Base-by-base conservation (phyloP, 2,888 invertebrate genomes). In the Ophion costatus region DNA sequence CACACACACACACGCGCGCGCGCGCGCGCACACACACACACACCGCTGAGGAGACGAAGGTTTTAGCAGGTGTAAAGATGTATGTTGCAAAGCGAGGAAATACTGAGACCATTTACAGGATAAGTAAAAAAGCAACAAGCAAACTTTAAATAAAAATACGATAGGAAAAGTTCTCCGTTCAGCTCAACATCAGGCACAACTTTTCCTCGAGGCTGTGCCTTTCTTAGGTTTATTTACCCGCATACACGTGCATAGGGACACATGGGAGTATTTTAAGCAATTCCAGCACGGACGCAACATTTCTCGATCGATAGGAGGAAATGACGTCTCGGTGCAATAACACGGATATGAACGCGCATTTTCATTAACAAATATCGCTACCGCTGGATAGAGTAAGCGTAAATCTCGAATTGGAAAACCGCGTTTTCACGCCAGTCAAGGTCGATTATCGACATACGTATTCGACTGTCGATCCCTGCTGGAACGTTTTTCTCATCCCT, bases 31-130 rank as follows among this genome's bases (percentile, higher is more conserved):
- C n/a, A n/a, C n/a, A n/a, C 11, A 11, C 11, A 45, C 14, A 11
- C 2, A 45, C 11, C 59, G 17, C 33, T 70, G 56, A 64, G 63
- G 64, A 57, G 22, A 75, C 70, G 57, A 59, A 77, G 59, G 70
- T 76, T 76, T 70, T 56, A 24, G 63, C 69, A 75, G 76, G 75
- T 81, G 70, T 56, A 70, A 81, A 64, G 57, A 76, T 45, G 51
- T 29, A 57, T 76, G 70, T 57, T 51, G 42, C 70, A 63, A 70
- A 70, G 74, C 29, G 33, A 29, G 11, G 33, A 14, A 22, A 22
- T 29, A 70, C 61, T 56, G 42, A 64, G 38, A 81, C 22, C 56
- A 70, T 63, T 77, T 77, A 69, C 45, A 69, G 45, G n/a, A 45
- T 61, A 69, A 45, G 24, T 29, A 59, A 38, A 61, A 61, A 69